Conservation (phyloP, 2,113 vertebrate genomes). For the Canis aureus region DNA sequence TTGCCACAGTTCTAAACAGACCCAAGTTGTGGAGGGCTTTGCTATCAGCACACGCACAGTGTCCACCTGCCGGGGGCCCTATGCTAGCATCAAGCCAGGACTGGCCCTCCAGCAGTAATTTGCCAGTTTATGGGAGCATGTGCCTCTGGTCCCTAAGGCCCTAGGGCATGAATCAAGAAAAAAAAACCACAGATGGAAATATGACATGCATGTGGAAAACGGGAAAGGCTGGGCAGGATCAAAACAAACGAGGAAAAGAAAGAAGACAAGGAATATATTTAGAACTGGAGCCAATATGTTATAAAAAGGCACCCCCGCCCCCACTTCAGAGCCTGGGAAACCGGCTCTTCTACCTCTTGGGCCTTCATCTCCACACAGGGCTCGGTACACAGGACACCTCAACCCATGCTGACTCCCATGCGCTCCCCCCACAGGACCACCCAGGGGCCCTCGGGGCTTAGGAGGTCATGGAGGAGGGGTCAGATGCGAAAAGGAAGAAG, state of each 20-base stretch:
- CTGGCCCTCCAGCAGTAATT: background rate
- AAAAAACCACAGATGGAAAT: background rate
- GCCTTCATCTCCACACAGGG: background rate
- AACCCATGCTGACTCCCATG: background rate
- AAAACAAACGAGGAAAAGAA: background rate
- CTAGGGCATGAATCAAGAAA: background rate
- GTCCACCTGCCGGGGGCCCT: background rate
- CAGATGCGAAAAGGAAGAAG: constrained; percentile 9
- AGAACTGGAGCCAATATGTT: background rate
- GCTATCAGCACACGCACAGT: accelerated
- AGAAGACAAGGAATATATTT: background rate
- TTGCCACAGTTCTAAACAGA: background rate
- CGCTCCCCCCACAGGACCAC: background rate
- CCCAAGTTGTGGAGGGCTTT: accelerated
- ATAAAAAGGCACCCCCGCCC: background rate
- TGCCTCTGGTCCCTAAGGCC: constrained; percentile 24
- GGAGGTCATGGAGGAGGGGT: constrained; percentile 3
- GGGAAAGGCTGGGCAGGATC: background rate
- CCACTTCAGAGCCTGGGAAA: background rate
- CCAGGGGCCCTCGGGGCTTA: background rate
- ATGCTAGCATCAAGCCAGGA: background rate
- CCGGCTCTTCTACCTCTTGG: background rate
- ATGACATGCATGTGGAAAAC: background rate
- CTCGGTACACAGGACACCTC: background rate
- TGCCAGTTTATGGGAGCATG: background rate